Percentiles rank a stretch among this genome's conserved stretches.
phyloP scores from a whole-genome alignment of 2,888 invertebrate genomes.

The Vannuccia rotundouncinata region DNA sequence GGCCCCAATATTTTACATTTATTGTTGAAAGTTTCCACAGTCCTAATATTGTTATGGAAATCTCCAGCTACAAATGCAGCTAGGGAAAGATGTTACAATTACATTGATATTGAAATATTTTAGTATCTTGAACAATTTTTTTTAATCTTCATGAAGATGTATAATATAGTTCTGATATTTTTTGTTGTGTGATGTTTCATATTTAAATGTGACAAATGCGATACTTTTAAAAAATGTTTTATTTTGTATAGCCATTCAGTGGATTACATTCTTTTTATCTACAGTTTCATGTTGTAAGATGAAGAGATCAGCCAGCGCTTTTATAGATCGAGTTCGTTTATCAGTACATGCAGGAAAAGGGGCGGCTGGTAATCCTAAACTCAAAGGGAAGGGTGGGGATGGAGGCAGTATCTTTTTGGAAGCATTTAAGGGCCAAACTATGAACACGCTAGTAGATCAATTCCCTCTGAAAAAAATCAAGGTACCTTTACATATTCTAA shows the following conservation, averaged over 20 bases:
- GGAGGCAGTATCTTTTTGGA: constrained; percentile 75
- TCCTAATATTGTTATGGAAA: neutral
- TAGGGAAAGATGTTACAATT: neutral
- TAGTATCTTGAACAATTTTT: too few relatives aligned
- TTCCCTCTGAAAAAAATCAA: neutral
- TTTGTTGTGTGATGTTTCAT: too few relatives aligned
- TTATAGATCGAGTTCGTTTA: constrained; percentile 73
- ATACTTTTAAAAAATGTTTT: too few relatives aligned
- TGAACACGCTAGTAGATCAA: neutral
- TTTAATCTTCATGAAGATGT: too few relatives aligned
- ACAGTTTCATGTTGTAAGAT: neutral
- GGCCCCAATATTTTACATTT: neutral
- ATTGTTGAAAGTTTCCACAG: neutral
- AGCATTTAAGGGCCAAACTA: constrained; percentile 41
- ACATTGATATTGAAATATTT: too few relatives aligned
- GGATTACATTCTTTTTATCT: neutral
- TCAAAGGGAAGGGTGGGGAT: constrained; percentile 78
- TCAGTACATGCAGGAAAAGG: constrained; percentile 77
- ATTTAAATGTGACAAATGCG: too few relatives aligned
- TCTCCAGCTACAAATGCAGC: neutral
- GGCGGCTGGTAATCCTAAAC: constrained; percentile 69
- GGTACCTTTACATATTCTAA: too few relatives aligned
- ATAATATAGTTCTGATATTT: too few relatives aligned
- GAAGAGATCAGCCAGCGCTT: constrained; percentile 49
- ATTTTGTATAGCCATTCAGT: too few relatives aligned